These are phyloP conservation scores for Malacosoma neustria DNA, from an alignment of 2,888 invertebrate species.

Conservation along the genomic window DNA sequence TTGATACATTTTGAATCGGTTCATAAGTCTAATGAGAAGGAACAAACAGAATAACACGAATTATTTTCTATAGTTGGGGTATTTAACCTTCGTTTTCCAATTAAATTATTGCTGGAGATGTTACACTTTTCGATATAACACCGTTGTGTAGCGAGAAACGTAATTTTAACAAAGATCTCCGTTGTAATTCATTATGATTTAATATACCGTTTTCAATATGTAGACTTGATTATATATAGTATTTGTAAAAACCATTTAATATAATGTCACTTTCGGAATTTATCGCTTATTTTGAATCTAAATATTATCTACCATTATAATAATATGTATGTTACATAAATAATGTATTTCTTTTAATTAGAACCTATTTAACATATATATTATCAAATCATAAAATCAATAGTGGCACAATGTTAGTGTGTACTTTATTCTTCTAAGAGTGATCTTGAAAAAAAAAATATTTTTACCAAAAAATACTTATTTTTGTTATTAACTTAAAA, in stretches of 20 bases:
- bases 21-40: no score
- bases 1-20: no score
- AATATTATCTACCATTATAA: constrained; percentile 22
- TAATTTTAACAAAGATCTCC: background rate
- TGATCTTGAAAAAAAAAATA: constrained; percentile 45
- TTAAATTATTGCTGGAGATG: no score
- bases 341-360: constrained; percentile 15
- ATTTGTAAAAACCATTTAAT: constrained; percentile 5
- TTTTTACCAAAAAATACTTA: constrained; percentile 59
- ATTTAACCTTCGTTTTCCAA: no score
- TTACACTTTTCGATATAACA: no score
- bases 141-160: background rate
- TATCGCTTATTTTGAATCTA: constrained; percentile 10
- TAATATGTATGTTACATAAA: constrained; percentile 28
- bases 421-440: constrained; percentile 49
- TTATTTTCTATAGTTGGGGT: no score
- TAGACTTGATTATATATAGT: background rate
- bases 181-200: background rate
- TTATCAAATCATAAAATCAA: constrained; percentile 19
- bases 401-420: constrained; percentile 44
- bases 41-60: no score
- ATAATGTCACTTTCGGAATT: constrained; percentile 11
- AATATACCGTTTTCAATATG: background rate
- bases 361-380: constrained; percentile 10
- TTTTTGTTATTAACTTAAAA: constrained; percentile 60